phyloP scores from a whole-genome alignment of 1,140 invertebrate genomes.

The Meloidogyne exigua region DNA sequence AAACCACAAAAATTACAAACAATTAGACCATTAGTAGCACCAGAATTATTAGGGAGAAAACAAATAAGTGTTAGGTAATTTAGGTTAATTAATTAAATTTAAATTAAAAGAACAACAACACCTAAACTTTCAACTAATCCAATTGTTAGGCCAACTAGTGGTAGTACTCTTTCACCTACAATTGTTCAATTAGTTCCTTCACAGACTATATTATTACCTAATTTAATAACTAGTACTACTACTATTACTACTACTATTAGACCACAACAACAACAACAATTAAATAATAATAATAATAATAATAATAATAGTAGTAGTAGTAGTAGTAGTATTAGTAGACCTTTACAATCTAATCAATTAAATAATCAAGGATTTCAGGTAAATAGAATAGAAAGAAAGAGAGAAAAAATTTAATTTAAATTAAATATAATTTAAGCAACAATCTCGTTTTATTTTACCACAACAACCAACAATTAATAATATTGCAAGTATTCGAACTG shows the following conservation, averaged over 20 bases:
- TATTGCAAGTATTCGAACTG: not conserved
- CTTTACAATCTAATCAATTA: too few relatives aligned
- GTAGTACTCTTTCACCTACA: not conserved
- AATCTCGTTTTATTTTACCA: slow-evolving; percentile 30
- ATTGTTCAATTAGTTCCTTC: slow-evolving; percentile 16
- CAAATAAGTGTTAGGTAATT: slow-evolving; percentile 46
- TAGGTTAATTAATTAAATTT: not conserved
- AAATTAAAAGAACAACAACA: slow-evolving; percentile 15
- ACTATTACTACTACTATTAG: too few relatives aligned
- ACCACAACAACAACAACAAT: too few relatives aligned
- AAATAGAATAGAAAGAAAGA: too few relatives aligned
- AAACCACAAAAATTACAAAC: slow-evolving; percentile 33
- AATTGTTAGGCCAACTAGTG: not conserved
- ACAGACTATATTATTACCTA: slow-evolving; percentile 24
- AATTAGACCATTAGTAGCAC: slow-evolving; percentile 28
- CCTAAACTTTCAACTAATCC: not conserved
- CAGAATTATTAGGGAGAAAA: slow-evolving; percentile 28
- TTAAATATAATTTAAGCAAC: slow-evolving; percentile 7
- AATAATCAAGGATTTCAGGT: slow-evolving; percentile 18
- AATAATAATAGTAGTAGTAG: too few relatives aligned
- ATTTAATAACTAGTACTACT: too few relatives aligned
- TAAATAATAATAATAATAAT: too few relatives aligned
- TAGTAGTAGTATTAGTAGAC: too few relatives aligned
- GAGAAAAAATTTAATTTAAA: not conserved
- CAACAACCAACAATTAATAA: slow-evolving; percentile 44